Base-by-base conservation (phyloP, 2,113 vertebrate species). In the Excalfactoria chinensis region DNA sequence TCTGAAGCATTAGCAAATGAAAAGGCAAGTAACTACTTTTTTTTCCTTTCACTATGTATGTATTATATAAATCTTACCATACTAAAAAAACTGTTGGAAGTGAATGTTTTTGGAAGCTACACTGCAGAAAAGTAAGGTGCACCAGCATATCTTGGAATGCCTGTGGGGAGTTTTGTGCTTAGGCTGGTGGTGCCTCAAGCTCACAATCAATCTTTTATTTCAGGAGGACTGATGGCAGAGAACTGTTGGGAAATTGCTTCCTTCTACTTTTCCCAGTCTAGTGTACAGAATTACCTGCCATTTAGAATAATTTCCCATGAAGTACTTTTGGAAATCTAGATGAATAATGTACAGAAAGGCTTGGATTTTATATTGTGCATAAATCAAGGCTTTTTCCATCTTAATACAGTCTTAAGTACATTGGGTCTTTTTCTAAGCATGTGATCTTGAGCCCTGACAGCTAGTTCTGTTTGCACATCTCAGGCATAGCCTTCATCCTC, bases 211-310 rank as follows among this genome's bases (percentile, higher is more conserved):
- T 51, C 43, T 90, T 87, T 76, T 90, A 86, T 86, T 95, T 89
- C 59, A 88, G 63, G 78, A 62, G 44, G 51, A 94, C 90, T 95
- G 80, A 86, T 92, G 70, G 28, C 73, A 91, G 41, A 26, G 25
- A 7, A 35, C 10, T 87, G 55, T 11, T 82, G 58, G 51, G 77
- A 90, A 89, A 86, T 86, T 73, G 41, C 73, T 85, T 92, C 76
- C 44, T 77, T 86, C 55, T 84, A 82, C 70, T 85, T 82, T 49
- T 82, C 59, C 53, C 51, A n/a, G 9, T 51, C 23, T 40, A 92
- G 58, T 23, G 49, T 76, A 91, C 26, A 66, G 35, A 82, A 86
- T 64, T 62, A 88, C 63, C 48, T 93, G 35, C 22, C 56, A n/a
- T 51, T 93, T 53, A n/a, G 44, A 88, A 71, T 82, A 77, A 76